phyloP scores from a whole-genome alignment of 2,888 invertebrate species.

The Ormia ochracea region DNA sequence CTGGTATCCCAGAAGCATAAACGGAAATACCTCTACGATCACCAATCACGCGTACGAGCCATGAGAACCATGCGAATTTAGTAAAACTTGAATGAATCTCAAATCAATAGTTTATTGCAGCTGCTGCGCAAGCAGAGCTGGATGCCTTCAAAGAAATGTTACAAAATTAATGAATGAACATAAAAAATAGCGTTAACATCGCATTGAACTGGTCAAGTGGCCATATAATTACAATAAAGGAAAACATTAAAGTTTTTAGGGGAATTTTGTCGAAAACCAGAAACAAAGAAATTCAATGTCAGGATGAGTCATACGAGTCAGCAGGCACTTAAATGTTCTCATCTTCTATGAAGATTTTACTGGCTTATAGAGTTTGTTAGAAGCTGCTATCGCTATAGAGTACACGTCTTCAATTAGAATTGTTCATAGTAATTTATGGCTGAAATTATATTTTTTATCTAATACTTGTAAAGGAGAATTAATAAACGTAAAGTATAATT shows the following conservation, averaged over 20 bases:
- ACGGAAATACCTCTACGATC: constrained; percentile 56
- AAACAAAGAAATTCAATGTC: too few species aligned
- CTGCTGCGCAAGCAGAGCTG: neutral
- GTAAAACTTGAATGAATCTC: constrained; percentile 10
- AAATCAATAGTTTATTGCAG: constrained; percentile 20
- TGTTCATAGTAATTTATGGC: too few species aligned
- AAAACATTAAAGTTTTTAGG: neutral
- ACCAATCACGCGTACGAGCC: constrained; percentile 53
- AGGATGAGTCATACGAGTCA: too few species aligned
- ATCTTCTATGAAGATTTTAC: too few species aligned
- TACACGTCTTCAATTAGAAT: too few species aligned
- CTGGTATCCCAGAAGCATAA: constrained; percentile 40
- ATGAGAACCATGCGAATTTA: constrained; percentile 46
- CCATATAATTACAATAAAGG: neutral
- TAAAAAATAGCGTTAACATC: neutral
- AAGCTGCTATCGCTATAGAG: too few species aligned
- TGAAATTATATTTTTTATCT: too few species aligned
- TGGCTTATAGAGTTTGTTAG: too few species aligned
- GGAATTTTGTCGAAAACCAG: neutral
- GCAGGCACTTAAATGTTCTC: too few species aligned
- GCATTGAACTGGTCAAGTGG: constrained; percentile 31
- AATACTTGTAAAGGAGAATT: too few species aligned
- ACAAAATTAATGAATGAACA: constrained; percentile 17
- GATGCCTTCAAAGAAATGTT: neutral
- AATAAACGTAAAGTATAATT: too few species aligned